Evolutionary conservation across 2,113 vertebrate species (phyloP).

Genomic region (Leptodactylus fuscus): DNA sequence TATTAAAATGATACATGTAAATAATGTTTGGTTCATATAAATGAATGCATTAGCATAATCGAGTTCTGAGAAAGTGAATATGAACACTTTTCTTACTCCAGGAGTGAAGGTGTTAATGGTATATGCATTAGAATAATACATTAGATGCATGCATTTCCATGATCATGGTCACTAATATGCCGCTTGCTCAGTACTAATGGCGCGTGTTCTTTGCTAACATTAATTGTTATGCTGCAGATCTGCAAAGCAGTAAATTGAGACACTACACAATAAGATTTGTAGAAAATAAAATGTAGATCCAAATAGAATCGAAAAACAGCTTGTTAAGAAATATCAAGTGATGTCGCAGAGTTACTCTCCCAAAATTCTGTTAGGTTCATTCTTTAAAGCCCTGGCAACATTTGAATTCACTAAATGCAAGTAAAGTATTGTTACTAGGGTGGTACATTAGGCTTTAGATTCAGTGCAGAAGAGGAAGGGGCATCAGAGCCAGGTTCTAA

Average conservation of each 20-base stretch:
- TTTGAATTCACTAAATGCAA: no score
- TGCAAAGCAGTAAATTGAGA: neutral
- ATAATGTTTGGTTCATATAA: neutral
- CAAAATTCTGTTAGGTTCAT: no score
- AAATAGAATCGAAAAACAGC: neutral
- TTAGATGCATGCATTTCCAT: neutral
- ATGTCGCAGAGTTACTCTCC: no score
- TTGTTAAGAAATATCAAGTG: no score
- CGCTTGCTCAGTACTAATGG: neutral
- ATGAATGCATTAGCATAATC: neutral
- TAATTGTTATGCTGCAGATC: neutral
- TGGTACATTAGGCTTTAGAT: no score
- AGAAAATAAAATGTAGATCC: neutral
- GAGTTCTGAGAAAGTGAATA: neutral
- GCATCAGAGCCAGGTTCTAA: no score
- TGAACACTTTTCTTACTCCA: neutral
- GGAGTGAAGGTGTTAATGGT: constrained; percentile 6
- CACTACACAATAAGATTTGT: neutral
- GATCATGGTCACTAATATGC: constrained; percentile 1
- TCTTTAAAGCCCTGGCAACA: no score
- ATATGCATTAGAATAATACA: constrained; percentile 13
- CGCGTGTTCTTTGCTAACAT: constrained; percentile 1
- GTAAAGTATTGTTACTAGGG: no score
- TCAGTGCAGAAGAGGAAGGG: no score
- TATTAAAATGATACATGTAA: neutral